These are phyloP conservation scores for Phymorhynchus buccinoides DNA, from an alignment of 1,140 invertebrate genomes.

Conservation along the genomic window DNA sequence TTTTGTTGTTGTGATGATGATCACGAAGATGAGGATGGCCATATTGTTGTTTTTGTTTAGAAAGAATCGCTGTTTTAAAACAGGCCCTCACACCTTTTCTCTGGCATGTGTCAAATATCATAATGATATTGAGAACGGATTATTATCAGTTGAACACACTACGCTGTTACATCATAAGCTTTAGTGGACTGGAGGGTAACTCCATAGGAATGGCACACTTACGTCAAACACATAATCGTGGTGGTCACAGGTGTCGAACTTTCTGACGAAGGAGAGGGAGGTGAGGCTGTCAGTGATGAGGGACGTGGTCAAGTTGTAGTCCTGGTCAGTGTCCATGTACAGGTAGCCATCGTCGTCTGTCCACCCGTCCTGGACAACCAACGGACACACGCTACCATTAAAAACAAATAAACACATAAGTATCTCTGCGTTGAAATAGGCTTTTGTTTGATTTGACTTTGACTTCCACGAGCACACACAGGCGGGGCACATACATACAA, in stretches of 20 bases:
- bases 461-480: neutral
- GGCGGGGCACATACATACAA: neutral
- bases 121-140: neutral
- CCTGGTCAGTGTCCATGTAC: constrained; percentile 82
- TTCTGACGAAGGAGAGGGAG: constrained; percentile 80
- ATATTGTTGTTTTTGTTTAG: too few species aligned
- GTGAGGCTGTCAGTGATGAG: constrained; percentile 70
- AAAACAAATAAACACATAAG: neutral
- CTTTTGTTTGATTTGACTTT: too few species aligned
- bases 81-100: too few species aligned
- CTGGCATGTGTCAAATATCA: neutral
- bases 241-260: constrained; percentile 93
- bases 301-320: constrained; percentile 79
- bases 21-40: too few species aligned
- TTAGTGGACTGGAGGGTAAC: too few species aligned
- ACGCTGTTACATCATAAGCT: too few species aligned
- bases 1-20: too few species aligned
- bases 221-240: constrained; percentile 91
- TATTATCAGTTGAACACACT: neutral
- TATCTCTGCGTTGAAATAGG: too few species aligned
- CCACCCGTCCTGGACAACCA: constrained; percentile 81
- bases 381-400: neutral
- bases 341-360: constrained; percentile 81
- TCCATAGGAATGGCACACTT: constrained; percentile 62
- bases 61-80: too few species aligned